Evolutionary conservation across 53 echinoderm and acorn worm genomes (phyloP).

Genomic region (Patiria pectinifera): DNA sequence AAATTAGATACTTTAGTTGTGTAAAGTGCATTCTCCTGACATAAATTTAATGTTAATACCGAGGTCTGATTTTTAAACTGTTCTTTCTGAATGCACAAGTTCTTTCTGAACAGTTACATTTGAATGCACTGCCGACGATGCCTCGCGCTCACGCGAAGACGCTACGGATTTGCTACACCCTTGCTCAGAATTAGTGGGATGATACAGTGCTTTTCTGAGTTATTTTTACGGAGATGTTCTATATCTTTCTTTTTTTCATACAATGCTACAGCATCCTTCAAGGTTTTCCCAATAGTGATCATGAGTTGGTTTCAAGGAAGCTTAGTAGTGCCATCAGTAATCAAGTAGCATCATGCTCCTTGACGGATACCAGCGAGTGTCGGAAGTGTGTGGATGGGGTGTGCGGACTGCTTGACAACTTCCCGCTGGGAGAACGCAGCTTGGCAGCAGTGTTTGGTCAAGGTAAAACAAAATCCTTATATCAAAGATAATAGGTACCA

Average conservation of each 20-base stretch:
- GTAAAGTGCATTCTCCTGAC: too few relatives aligned
- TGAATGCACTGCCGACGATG: too few relatives aligned
- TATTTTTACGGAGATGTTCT: not conserved
- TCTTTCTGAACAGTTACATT: too few relatives aligned
- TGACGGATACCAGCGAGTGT: not conserved
- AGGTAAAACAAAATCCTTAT: slow-evolving; percentile 58
- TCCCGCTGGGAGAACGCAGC: slow-evolving; percentile 70
- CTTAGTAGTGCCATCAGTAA: slow-evolving; percentile 43
- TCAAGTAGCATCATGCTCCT: slow-evolving; percentile 22
- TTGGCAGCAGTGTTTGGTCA: slow-evolving; percentile 43
- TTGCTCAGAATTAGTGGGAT: too few relatives aligned
- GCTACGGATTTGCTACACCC: not conserved
- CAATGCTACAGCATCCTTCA: slow-evolving; percentile 70
- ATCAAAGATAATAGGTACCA: too few relatives aligned
- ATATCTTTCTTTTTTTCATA: slow-evolving; percentile 13
- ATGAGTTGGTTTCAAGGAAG: slow-evolving; percentile 17
- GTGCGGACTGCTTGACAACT: slow-evolving; percentile 80
- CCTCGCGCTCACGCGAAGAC: too few relatives aligned
- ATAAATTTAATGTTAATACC: too few relatives aligned
- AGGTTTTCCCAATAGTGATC: slow-evolving; percentile 53
- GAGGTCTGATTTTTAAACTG: too few relatives aligned
- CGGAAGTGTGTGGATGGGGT: slow-evolving; percentile 60
- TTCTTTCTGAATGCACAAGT: too few relatives aligned
- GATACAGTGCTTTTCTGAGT: too few relatives aligned
- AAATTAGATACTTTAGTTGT: not conserved